phyloP scores from a whole-genome alignment of 2,888 invertebrate genomes.

The Stegana nigrithorax region DNA sequence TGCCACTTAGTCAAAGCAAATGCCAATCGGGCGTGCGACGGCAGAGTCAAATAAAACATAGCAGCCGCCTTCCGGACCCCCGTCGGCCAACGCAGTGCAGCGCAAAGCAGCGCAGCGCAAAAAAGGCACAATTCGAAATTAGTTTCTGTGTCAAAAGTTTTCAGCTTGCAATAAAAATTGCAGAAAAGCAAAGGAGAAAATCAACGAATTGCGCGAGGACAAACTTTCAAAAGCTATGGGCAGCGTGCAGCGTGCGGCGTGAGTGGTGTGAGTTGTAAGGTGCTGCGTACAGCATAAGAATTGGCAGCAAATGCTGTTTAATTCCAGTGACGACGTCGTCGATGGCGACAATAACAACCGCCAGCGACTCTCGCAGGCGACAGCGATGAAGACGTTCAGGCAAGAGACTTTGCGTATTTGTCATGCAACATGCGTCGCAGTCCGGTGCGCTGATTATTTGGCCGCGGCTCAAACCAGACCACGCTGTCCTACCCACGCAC shows the following conservation, averaged over 20 bases:
- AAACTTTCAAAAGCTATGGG: slow-evolving; percentile 39
- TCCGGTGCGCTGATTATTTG: slow-evolving; percentile 61
- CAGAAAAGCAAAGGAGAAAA: slow-evolving; percentile 31
- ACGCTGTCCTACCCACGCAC: too few relatives aligned
- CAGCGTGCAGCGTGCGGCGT: not conserved
- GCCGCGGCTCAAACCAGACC: too few relatives aligned
- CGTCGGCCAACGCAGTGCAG: slow-evolving; percentile 15
- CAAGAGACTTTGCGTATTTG: slow-evolving; percentile 60
- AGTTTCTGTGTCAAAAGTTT: slow-evolving; percentile 62
- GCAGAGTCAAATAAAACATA: slow-evolving; percentile 2
- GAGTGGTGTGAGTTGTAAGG: slow-evolving; percentile 24
- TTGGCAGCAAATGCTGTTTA: slow-evolving; percentile 63
- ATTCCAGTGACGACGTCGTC: too few relatives aligned
- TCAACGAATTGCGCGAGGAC: slow-evolving; percentile 40
- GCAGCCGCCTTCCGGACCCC: not conserved
- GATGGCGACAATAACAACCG: too few relatives aligned
- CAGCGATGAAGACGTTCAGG: slow-evolving; percentile 31
- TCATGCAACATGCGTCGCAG: slow-evolving; percentile 57
- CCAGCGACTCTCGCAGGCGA: too few relatives aligned
- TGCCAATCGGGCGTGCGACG: not conserved
- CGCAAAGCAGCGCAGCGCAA: slow-evolving; percentile 34
- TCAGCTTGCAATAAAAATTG: slow-evolving; percentile 47
- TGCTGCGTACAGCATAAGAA: slow-evolving; percentile 56
- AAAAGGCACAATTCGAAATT: slow-evolving; percentile 60
- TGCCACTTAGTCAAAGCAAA: too few relatives aligned